Evolutionary conservation across 2,113 vertebrate species (phyloP).

Genomic region (Saccopteryx bilineata): DNA sequence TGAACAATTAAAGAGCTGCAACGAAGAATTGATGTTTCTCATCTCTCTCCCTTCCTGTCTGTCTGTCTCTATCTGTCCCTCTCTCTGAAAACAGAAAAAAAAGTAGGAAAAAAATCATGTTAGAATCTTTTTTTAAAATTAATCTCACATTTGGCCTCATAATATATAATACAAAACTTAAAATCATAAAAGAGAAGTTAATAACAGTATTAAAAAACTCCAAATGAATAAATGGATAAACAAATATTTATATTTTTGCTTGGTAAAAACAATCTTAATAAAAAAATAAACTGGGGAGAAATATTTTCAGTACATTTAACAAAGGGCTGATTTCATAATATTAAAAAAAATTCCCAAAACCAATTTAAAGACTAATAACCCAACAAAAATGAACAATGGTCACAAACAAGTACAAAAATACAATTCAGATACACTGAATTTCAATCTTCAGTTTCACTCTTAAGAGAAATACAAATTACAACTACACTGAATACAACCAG

Average conservation of each 20-base stretch:
- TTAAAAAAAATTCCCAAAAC: not conserved
- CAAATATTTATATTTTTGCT: conserved; percentile 6
- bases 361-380: conserved; percentile 26
- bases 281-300: conserved; percentile 16
- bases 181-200: not conserved
- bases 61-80: too few species aligned
- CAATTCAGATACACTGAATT: not conserved
- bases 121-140: not conserved
- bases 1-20: too few species aligned
- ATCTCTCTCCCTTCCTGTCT: too few species aligned
- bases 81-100: too few species aligned
- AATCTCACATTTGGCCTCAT: not conserved
- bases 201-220: not conserved
- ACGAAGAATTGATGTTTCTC: too few species aligned
- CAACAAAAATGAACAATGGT: conserved; percentile 31
- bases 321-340: not conserved
- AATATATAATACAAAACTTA: conserved; percentile 7
- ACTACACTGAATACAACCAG: conserved; percentile 8
- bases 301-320: not conserved
- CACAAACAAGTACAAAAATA: not conserved
- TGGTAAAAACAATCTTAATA: conserved; percentile 26
- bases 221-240: not conserved
- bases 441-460: not conserved
- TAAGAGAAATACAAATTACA: conserved; percentile 8
- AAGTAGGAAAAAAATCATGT: conserved; percentile 5